Evolutionary conservation across 1,140 invertebrate species (phyloP).

Genomic region (Anastrepha ludens): DNA sequence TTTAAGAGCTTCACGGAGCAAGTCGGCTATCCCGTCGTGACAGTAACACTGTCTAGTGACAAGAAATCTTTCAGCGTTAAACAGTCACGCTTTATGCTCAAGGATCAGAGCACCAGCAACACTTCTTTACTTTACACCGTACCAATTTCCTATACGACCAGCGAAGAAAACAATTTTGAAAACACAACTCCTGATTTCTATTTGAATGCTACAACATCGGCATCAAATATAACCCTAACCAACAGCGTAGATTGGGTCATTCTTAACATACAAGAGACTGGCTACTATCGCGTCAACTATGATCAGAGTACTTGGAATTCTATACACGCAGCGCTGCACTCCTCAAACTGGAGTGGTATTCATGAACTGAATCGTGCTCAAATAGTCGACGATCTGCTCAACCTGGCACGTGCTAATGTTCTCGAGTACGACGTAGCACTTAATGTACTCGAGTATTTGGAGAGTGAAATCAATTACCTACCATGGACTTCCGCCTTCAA

Average conservation of each 20-base stretch:
- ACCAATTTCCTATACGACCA: slow-evolving; percentile 78
- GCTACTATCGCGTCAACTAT: slow-evolving; percentile 89
- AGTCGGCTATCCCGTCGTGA: slow-evolving; percentile 84
- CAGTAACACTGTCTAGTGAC: slow-evolving; percentile 69
- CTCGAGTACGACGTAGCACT: slow-evolving; percentile 76
- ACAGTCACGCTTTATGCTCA: slow-evolving; percentile 77
- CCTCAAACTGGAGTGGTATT: slow-evolving; percentile 76
- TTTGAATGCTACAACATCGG: slow-evolving; percentile 68
- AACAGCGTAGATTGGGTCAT: slow-evolving; percentile 78
- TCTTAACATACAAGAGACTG: slow-evolving; percentile 82
- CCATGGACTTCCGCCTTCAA: slow-evolving; percentile 80
- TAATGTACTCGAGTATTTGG: slow-evolving; percentile 78
- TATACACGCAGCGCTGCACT: slow-evolving; percentile 76
- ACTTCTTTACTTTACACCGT: slow-evolving; percentile 76
- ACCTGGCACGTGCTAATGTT: slow-evolving; percentile 75
- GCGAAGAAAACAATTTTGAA: slow-evolving; percentile 75
- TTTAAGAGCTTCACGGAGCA: slow-evolving; percentile 85
- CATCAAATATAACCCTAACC: not conserved
- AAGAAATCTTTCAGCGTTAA: slow-evolving; percentile 61
- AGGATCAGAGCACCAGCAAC: slow-evolving; percentile 66
- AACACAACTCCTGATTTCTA: slow-evolving; percentile 75
- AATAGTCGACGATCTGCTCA: slow-evolving; percentile 86
- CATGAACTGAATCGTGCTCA: slow-evolving; percentile 85
- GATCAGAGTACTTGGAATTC: slow-evolving; percentile 81
- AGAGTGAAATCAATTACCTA: slow-evolving; percentile 79